Base-by-base conservation (phyloP, 2,113 vertebrate species). In the Amblyornis subalaris region DNA sequence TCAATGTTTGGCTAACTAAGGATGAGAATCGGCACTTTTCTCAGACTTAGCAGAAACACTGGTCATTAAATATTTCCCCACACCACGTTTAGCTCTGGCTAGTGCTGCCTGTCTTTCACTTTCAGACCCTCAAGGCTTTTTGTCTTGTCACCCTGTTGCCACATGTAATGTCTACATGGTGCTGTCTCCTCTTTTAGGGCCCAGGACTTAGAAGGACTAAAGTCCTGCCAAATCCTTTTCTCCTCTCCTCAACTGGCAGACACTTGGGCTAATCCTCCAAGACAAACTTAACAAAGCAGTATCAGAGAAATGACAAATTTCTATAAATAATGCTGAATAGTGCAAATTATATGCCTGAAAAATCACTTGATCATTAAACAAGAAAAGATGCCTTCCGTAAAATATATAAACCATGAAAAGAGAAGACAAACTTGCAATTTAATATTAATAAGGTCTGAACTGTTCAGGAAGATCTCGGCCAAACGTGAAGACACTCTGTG, bases 301-400 rank as follows among this genome's bases (percentile, higher is more conserved):
- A 73, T 66, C 44, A 70, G 42, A 76, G 35, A 88, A 94, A 88
- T 48, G 40, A 85, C n/a, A 87, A 42, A 79, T 86, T 92, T 88
- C 38, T 73, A 69, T 70, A 90, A 90, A 74, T 90, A 88, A 91
- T 88, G 54, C 33, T 83, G 87, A 85, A 95, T 88, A 69, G 50
- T 82, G 35, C 64, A 95, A 79, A 88, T 40, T 1, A 79, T 82
- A 80, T 40, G 38, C 45, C 50, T 85, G 62, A 82, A 84, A 94
- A 82, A 81, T 78, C 66, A 62, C 47, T 89, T 83, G 67, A 66
- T 88, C 55, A 40, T 88, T 88, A 91, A 89, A 51, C 20, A 87
- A 69, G 17, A 88, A 38, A 87, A 82, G 64, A 93, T 65, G 38
- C 20, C 25, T 90, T 69, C 50, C 73, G 60, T 80, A 85, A 95